Conservation (phyloP, 1,140 invertebrate species). For the Pseudobourletiella spinata region DNA sequence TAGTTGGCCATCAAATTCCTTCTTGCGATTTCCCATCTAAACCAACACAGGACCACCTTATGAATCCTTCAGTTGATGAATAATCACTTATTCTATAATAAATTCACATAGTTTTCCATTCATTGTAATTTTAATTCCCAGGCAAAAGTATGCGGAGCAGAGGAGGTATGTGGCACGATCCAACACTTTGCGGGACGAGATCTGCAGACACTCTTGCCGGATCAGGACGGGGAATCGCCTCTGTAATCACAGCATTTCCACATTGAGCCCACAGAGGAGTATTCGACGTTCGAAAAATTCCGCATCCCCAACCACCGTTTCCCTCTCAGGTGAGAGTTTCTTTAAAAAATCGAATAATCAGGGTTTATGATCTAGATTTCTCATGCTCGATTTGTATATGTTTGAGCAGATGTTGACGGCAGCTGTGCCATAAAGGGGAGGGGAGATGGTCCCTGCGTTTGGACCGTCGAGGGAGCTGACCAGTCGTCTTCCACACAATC, state of each 20-base stretch:
- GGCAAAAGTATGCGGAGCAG: background rate
- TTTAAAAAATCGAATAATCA: too few relatives aligned
- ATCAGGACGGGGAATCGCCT: slow-evolving; percentile 27
- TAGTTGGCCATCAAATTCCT: too few relatives aligned
- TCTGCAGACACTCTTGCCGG: background rate
- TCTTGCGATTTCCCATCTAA: too few relatives aligned
- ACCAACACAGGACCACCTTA: too few relatives aligned
- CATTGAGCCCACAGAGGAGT: slow-evolving; percentile 29
- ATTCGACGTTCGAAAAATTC: slow-evolving; percentile 13
- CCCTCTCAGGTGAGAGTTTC: background rate
- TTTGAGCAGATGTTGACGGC: too few relatives aligned
- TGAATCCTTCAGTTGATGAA: too few relatives aligned
- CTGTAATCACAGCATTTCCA: slow-evolving; percentile 30
- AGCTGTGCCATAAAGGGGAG: background rate
- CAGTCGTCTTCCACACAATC: background rate
- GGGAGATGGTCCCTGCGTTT: background rate
- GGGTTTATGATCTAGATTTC: too few relatives aligned
- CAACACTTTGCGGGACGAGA: background rate
- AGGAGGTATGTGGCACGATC: background rate
- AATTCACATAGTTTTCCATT: too few relatives aligned
- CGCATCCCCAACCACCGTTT: background rate
- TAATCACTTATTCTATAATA: too few relatives aligned
- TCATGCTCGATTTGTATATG: too few relatives aligned
- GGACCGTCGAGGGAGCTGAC: background rate
- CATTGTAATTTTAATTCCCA: too few relatives aligned